Evolutionary conservation across 2,113 vertebrate species (phyloP).

Genomic region (Malurus elegans): DNA sequence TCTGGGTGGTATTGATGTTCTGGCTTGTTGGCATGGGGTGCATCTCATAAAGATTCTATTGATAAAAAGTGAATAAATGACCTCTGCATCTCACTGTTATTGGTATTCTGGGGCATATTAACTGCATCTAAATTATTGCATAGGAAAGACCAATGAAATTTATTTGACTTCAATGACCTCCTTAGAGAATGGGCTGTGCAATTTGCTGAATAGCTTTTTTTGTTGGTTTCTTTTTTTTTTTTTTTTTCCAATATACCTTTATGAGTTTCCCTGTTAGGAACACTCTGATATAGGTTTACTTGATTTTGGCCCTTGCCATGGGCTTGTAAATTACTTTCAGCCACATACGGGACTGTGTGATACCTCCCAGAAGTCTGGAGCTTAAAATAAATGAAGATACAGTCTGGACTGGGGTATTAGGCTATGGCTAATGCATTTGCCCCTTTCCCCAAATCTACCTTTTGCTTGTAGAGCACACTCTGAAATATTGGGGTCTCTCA

Average conservation of each 20-base stretch:
- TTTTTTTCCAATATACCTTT: not conserved
- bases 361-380: slow-evolving; percentile 58
- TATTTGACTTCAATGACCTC: slow-evolving; percentile 65
- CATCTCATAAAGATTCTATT: slow-evolving; percentile 64
- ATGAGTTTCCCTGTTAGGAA: slow-evolving; percentile 52
- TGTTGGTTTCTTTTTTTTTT: not conserved
- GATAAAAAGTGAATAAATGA: slow-evolving; percentile 65
- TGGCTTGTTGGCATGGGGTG: slow-evolving; percentile 8
- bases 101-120: slow-evolving; percentile 64
- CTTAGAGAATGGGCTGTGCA: slow-evolving; percentile 47
- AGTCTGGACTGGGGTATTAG: not conserved
- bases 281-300: slow-evolving; percentile 45
- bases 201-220: not conserved
- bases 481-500: not conserved
- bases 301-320: slow-evolving; percentile 35
- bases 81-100: slow-evolving; percentile 42
- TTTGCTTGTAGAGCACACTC: not conserved
- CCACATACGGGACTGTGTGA: not conserved
- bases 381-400: slow-evolving; percentile 19
- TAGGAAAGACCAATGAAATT: slow-evolving; percentile 60
- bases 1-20: not conserved
- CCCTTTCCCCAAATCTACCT: not conserved
- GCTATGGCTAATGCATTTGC: not conserved
- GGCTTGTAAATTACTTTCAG: slow-evolving; percentile 49
- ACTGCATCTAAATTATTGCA: slow-evolving; percentile 62